These are phyloP conservation scores for Dermatemys mawii DNA, from an alignment of 2,113 vertebrate genomes.

Conservation along the genomic window DNA sequence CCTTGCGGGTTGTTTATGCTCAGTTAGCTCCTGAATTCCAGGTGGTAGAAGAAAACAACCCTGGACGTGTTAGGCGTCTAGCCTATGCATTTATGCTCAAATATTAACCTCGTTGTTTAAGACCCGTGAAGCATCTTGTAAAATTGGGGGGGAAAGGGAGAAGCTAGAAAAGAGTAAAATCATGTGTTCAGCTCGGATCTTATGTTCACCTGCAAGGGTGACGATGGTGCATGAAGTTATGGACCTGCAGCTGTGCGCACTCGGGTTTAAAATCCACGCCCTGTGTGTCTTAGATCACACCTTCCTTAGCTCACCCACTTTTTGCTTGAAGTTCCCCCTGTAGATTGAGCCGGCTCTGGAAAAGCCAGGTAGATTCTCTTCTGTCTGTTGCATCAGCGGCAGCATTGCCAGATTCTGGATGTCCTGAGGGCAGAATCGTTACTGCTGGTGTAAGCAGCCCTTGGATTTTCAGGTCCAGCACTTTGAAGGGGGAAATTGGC, in stretches of 20 bases:
- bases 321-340: neutral
- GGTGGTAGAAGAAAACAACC: neutral
- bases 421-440: neutral
- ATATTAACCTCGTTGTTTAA: rapidly evolving
- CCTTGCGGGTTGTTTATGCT: neutral
- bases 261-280: neutral
- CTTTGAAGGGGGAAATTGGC: neutral
- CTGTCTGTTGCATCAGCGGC: no score
- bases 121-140: rapidly evolving
- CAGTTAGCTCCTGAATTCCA: rapidly evolving
- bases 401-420: neutral
- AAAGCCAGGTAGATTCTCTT: neutral
- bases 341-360: neutral
- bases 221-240: neutral
- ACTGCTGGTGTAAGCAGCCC: neutral
- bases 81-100: neutral
- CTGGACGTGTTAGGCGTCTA: neutral
- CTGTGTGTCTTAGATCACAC: neutral
- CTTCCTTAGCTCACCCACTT: neutral
- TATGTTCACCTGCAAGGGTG: neutral
- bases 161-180: neutral
- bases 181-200: neutral
- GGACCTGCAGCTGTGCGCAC: neutral
- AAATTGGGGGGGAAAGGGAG: neutral
- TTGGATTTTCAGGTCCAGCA: neutral